A percentile compares a stretch with the other conserved stretches of the same genome.
Conservation (phyloP, 53 echinoderm and acorn worm genomes). For the Actinopyga echinites region DNA sequence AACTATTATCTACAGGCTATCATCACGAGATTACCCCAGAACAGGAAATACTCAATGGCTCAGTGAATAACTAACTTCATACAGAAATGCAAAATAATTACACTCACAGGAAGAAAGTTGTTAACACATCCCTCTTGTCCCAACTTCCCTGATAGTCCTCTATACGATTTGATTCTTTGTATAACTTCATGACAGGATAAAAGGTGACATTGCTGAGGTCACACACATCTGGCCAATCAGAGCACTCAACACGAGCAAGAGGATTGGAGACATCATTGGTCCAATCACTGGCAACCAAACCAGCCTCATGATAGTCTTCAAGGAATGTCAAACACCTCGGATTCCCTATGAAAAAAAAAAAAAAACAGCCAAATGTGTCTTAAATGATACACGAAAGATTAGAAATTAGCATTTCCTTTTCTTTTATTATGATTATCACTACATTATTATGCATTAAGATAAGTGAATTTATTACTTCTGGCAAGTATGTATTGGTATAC, state of each 20-base stretch:
- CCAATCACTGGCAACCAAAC: neutral
- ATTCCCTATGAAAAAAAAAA: conserved; percentile 72
- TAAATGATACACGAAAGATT: too few relatives aligned
- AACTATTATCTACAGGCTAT: too few relatives aligned
- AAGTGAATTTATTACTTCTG: too few relatives aligned
- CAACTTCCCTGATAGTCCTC: conserved; percentile 69
- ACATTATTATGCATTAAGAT: too few relatives aligned
- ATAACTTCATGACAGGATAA: conserved; percentile 88
- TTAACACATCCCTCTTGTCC: conserved; percentile 60
- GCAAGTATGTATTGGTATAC: too few relatives aligned
- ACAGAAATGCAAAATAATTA: neutral
- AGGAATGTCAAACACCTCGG: conserved; percentile 78
- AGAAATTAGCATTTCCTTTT: too few relatives aligned
- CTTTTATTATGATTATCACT: too few relatives aligned
- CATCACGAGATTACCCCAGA: too few relatives aligned
- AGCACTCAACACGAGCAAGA: conserved; percentile 87
- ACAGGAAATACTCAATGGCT: neutral
- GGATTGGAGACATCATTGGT: conserved; percentile 60
- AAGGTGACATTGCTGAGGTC: conserved; percentile 77
- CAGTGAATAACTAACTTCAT: neutral
- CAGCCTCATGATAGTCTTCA: conserved; percentile 53
- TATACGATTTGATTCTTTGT: conserved; percentile 39
- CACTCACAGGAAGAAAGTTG: conserved; percentile 72
- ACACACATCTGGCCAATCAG: conserved; percentile 95
- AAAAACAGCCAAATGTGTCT: too few relatives aligned